phyloP scores from a whole-genome alignment of 2,797 vertebrate species.

The Rhyacichthys aspro region DNA sequence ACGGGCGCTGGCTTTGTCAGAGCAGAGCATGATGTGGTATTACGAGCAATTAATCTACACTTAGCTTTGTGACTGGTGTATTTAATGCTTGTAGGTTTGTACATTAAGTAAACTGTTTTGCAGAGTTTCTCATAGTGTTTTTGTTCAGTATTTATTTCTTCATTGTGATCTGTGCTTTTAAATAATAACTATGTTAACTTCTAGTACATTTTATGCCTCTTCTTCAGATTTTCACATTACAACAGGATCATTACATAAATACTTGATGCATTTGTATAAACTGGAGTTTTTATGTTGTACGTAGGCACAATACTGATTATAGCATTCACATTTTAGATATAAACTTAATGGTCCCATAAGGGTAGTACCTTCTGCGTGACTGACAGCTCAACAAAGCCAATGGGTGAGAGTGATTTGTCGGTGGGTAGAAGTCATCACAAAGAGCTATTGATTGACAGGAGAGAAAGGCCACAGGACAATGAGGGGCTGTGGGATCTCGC shows the following conservation, averaged over 20 bases:
- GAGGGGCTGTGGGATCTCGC: slow-evolving; percentile 72
- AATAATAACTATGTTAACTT: too few relatives aligned
- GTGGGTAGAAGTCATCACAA: slow-evolving; percentile 80
- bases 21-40: slow-evolving; percentile 19
- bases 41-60: slow-evolving; percentile 34
- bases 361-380: slow-evolving; percentile 70
- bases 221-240: too few relatives aligned
- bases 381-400: slow-evolving; percentile 80
- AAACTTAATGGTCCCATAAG: slow-evolving; percentile 37
- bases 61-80: slow-evolving; percentile 27
- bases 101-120: background rate
- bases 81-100: background rate
- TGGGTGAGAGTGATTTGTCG: slow-evolving; percentile 81
- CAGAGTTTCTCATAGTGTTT: too few relatives aligned
- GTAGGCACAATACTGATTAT: too few relatives aligned
- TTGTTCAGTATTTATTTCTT: too few relatives aligned
- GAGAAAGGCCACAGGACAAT: slow-evolving; percentile 77
- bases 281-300: too few relatives aligned
- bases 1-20: slow-evolving; percentile 20
- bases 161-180: too few relatives aligned
- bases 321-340: too few relatives aligned
- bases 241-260: too few relatives aligned
- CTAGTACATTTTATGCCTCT: too few relatives aligned
- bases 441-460: slow-evolving; percentile 81
- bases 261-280: too few relatives aligned